Conservation (phyloP, 2,888 invertebrate genomes). For the Syritta pipiens region DNA sequence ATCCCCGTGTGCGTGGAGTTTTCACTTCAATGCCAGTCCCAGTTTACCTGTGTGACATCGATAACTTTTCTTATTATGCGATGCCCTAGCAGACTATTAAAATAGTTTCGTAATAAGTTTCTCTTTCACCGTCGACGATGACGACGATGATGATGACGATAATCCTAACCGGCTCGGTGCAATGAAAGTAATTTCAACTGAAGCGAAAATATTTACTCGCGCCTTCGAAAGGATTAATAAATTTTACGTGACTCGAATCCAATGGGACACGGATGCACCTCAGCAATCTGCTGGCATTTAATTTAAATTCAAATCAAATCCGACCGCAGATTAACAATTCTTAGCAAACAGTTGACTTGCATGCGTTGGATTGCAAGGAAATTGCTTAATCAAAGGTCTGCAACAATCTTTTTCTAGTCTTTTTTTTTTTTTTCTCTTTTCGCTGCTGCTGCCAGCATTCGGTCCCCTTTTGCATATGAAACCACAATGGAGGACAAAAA, state of each 20-base stretch:
- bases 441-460: neutral
- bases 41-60: slow-evolving; percentile 33
- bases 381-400: slow-evolving; percentile 62
- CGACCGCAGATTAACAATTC: slow-evolving; percentile 63
- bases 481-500: slow-evolving; percentile 48
- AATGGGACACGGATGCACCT: slow-evolving; percentile 4
- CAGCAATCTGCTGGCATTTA: slow-evolving; percentile 47
- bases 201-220: slow-evolving; percentile 23
- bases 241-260: slow-evolving; percentile 54
- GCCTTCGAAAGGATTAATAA: slow-evolving; percentile 32
- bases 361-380: slow-evolving; percentile 30
- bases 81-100: slow-evolving; percentile 47
- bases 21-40: slow-evolving; percentile 39
- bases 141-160: slow-evolving; percentile 10
- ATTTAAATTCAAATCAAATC: slow-evolving; percentile 66
- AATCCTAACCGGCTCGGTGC: slow-evolving; percentile 28
- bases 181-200: slow-evolving; percentile 1
- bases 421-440: slow-evolving; percentile 1
- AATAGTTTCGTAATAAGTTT: slow-evolving; percentile 63
- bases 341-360: slow-evolving; percentile 48
- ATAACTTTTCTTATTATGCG: slow-evolving; percentile 43
- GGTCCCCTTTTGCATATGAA: slow-evolving; percentile 38
- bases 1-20: slow-evolving; percentile 25
- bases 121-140: neutral
- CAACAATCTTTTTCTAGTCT: neutral